Evolutionary conservation across 2,888 invertebrate species (phyloP), one percentile per base, ranked within the genome.

Genomic region (Drosophila paucipuncta): DNA sequence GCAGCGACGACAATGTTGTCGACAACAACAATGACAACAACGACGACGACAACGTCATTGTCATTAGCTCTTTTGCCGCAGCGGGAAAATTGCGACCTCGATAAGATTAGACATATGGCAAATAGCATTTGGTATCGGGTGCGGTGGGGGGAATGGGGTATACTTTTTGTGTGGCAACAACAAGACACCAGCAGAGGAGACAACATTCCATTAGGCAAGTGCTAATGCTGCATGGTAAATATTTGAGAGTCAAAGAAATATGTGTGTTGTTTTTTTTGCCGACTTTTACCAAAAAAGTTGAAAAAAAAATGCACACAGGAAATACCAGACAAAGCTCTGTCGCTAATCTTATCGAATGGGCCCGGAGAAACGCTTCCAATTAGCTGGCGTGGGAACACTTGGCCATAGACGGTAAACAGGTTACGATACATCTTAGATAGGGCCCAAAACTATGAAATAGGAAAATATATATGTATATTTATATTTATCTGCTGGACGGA

Each of bases 321-420:
- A 91, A 91, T 91, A 78, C 81, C 83, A 83, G 77, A 72, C 72
- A 76, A 80, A 83, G 73, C 68, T 83, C 59, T 72, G 69, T 78
- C 67, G 75, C 75, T 89, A 91, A 92, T 91, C 92, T 92, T 91
- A 92, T 92, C 92, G 76, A 81, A 77, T 69, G 69, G 67, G 80
- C 68, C 71, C 59, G 70, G 76, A 79, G 78, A 74, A 88, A 85
- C 78, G 72, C 68, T 70, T 69, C 68, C 75, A 77, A 68, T 76
- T 82, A 91, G 86, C 88, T 86, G 90, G 82, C 88, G 88, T 89
- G 88, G 88, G 91, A 89, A 91, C 70, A 82, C 43, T 72, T 68
- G 68, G 73, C 52, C 55, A 43, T 33, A 58, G 68, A 68, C 83
- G 55, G 62, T 71, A 74, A 85, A 83, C 75, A 73, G 84, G 71